Conservation (phyloP, 2,113 vertebrate genomes). For the Trinectes maculatus region DNA sequence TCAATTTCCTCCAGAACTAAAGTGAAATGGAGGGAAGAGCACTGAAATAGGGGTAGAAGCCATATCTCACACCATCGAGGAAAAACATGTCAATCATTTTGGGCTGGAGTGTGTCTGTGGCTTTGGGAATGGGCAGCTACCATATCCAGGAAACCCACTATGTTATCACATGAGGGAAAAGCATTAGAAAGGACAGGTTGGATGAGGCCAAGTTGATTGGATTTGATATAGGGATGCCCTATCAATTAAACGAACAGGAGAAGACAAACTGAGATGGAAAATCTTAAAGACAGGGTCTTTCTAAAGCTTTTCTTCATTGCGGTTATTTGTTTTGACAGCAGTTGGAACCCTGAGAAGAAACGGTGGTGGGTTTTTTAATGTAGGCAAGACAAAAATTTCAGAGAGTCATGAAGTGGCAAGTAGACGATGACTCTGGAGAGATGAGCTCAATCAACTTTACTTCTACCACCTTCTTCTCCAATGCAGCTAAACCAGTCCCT, state of each 20-base stretch:
- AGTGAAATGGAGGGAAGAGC: slow-evolving; percentile 51
- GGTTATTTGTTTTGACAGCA: slow-evolving; percentile 31
- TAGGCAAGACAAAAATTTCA: background rate
- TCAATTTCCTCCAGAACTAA: slow-evolving; percentile 58
- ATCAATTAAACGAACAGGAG: slow-evolving; percentile 56
- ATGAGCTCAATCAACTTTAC: slow-evolving; percentile 49
- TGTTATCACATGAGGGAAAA: slow-evolving; percentile 63
- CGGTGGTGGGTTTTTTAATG: background rate
- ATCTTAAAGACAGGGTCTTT: slow-evolving; percentile 1
- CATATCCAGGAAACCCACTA: slow-evolving; percentile 24
- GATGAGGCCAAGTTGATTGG: slow-evolving; percentile 59
- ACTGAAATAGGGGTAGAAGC: slow-evolving; percentile 39
- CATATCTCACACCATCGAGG: slow-evolving; percentile 69
- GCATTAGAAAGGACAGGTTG: slow-evolving; percentile 51
- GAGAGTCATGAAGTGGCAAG: slow-evolving; percentile 15
- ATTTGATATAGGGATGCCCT: slow-evolving; percentile 59
- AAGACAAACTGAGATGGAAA: slow-evolving; percentile 4
- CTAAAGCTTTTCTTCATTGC: slow-evolving; percentile 8
- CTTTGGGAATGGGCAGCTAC: slow-evolving; percentile 49
- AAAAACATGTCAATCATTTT: slow-evolving; percentile 74
- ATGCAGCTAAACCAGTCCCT: slow-evolving; percentile 73
- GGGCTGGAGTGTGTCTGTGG: slow-evolving; percentile 34
- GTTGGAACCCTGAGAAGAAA: background rate
- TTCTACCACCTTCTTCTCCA: slow-evolving; percentile 49
- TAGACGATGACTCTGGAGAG: slow-evolving; percentile 26